A percentile compares a stretch with the other conserved stretches of the same genome.
Conservation (phyloP, 2,113 vertebrate genomes). For the Sula dactylatra region DNA sequence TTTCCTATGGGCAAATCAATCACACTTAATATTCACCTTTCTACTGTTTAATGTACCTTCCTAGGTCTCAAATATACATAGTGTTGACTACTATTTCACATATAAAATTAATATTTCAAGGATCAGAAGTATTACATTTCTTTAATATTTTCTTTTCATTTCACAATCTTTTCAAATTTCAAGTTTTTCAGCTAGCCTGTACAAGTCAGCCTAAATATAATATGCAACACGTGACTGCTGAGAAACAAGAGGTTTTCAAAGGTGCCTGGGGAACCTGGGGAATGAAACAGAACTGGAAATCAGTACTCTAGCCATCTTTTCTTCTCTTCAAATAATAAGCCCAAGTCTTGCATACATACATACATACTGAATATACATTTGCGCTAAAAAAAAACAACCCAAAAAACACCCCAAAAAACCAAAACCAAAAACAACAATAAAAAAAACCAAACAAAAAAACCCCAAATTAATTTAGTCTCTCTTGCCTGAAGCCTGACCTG, state of each 20-base stretch:
- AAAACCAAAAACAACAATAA: too few relatives aligned
- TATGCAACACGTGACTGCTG: accelerated
- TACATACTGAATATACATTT: background rate
- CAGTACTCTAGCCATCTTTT: background rate
- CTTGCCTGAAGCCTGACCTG: background rate
- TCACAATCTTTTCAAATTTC: background rate
- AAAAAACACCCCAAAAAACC: too few relatives aligned
- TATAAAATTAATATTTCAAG: background rate
- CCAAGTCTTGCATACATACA: background rate
- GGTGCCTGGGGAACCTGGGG: background rate
- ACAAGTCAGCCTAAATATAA: background rate
- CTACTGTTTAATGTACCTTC: background rate
- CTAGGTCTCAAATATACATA: background rate
- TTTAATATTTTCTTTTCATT: background rate
- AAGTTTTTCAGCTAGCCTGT: background rate
- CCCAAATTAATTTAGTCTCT: background rate
- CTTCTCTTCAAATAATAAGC: background rate
- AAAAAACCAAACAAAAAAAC: background rate
- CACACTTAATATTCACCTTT: background rate
- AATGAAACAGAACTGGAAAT: background rate
- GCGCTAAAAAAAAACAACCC: background rate
- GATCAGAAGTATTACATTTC: background rate
- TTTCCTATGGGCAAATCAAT: background rate
- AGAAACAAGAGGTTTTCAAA: background rate
- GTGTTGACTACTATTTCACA: background rate